Evolutionary conservation across 1,140 invertebrate species (phyloP), one percentile per base, ranked within the genome.

Genomic region (Plutomurus gul): DNA sequence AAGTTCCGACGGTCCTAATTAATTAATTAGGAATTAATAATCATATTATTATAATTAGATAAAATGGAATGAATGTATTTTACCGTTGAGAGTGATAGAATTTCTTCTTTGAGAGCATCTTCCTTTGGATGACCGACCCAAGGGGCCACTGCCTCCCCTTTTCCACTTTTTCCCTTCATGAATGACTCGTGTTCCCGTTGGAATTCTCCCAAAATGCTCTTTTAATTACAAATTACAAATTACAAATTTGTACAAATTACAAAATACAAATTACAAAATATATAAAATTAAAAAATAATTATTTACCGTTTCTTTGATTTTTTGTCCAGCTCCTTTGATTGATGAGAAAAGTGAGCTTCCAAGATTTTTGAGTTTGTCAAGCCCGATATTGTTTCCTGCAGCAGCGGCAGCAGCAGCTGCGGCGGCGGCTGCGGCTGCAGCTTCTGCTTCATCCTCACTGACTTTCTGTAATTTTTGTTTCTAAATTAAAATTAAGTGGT

Each of bases 151-250:
- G 94, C 93, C 92, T 91, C 36, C 90, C 90, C 75, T 89, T 89
- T 84, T 90, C 89, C 74, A 89, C 92, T 90, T 89, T 98, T 93
- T 72, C 92, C 92, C 85, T 95, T 94, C 81, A 97, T 92, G 87
- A 98, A 98, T 70, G 94, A 94, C 84, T 97, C 95, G 87, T 98
- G 96, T 86, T 99, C 96, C 86, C 95, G 95, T 87, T 96, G 96
- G 87, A 99, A 96, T 84, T 98, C 96, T 72, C 94, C 94, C 83
- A 99, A 89, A 86, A 98, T 92, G 87, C 94, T 96, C 96, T 98
- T 65, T 25, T 6, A 84, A 89, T 60, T 27, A 75, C 43, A 75
- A 22, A 36, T n/a, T 3, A 40, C 86, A 74, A 78, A 82, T 85
- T n/a, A n/a, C n/a, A n/a, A n/a, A n/a, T 65, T 73, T 22, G 30